Conservation (phyloP, 2,113 vertebrate species). For the Phrynosoma platyrhinos region DNA sequence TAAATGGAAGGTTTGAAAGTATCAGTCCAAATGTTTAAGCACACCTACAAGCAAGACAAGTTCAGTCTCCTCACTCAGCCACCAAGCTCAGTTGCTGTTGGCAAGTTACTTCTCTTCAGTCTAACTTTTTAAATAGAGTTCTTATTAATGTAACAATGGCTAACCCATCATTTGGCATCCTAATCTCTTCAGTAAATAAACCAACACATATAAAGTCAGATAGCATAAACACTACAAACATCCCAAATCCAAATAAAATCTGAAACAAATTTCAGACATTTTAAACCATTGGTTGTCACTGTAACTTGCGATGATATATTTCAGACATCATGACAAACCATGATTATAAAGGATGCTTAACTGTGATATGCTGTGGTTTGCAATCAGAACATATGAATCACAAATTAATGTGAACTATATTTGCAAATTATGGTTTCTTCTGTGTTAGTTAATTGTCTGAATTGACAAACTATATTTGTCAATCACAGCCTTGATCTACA, state of each 20-base stretch:
- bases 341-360: not conserved
- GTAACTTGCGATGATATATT: not conserved
- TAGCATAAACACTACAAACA: too few species aligned
- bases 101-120: not conserved
- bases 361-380: not conserved
- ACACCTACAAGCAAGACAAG: not conserved
- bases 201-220: not conserved
- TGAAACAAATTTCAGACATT: not conserved
- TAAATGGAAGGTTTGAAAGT: slow-evolving; percentile 67
- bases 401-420: not conserved
- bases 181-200: not conserved
- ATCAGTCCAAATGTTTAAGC: not conserved
- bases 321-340: not conserved
- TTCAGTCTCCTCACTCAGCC: slow-evolving; percentile 2
- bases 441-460: not conserved
- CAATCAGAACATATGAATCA: not conserved
- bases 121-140: not conserved
- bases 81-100: not conserved
- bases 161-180: not conserved
- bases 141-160: not conserved
- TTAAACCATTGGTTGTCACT: not conserved
- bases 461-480: not conserved
- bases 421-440: not conserved
- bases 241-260: not conserved
- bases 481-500: not conserved